phyloP scores from a whole-genome alignment of 2,888 invertebrate genomes.

The Athalia circularis region DNA sequence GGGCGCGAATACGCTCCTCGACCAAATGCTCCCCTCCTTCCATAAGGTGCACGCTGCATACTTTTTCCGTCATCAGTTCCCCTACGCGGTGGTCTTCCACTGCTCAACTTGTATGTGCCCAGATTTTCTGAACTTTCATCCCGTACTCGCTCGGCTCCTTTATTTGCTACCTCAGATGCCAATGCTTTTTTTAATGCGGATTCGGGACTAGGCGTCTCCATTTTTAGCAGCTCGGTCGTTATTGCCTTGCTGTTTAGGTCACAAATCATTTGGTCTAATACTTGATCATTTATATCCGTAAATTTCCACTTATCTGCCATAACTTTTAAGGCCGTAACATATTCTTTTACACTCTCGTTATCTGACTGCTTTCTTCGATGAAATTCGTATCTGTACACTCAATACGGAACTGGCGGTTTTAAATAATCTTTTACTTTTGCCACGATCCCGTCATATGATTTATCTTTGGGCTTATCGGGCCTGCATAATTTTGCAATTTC shows the following conservation, averaged over 20 bases:
- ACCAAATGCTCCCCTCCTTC: too few species aligned
- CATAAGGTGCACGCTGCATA: too few species aligned
- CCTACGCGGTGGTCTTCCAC: not conserved
- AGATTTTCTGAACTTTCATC: not conserved
- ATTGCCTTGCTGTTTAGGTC: not conserved
- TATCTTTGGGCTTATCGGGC: conserved; percentile 23
- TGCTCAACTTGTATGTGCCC: not conserved
- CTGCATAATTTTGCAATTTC: conserved; percentile 36
- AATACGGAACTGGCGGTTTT: not conserved
- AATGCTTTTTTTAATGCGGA: conserved; percentile 7
- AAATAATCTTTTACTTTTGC: conserved; percentile 8
- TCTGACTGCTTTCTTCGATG: not conserved
- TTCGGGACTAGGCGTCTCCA: conserved; percentile 9
- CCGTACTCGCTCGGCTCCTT: conserved; percentile 9
- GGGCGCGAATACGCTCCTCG: too few species aligned
- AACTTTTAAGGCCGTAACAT: not conserved
- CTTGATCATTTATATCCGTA: not conserved
- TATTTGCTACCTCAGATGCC: not conserved
- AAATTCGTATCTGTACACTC: not conserved
- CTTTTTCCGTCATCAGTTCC: not conserved
- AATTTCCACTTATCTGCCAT: conserved; percentile 16
- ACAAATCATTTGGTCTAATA: conserved; percentile 5
- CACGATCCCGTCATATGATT: not conserved
- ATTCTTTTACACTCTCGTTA: conserved; percentile 2
- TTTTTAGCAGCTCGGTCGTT: conserved; percentile 15